Conservation (phyloP, 1,140 invertebrate species). For the Arion vulgaris region DNA sequence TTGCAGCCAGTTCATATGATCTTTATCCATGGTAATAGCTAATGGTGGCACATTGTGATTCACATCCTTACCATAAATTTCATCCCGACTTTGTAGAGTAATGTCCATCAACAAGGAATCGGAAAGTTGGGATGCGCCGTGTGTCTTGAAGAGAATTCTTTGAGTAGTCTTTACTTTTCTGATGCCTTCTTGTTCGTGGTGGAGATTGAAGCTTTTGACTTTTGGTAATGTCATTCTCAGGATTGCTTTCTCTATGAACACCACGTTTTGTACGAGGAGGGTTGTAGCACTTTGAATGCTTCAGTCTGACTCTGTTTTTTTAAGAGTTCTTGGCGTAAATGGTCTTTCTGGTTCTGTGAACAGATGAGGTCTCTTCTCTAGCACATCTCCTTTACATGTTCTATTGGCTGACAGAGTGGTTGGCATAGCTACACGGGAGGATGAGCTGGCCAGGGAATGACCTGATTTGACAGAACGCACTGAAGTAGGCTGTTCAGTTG, state of each 20-base stretch:
- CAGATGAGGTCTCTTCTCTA: slow-evolving; percentile 62
- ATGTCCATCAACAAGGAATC: slow-evolving; percentile 66
- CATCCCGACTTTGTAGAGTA: slow-evolving; percentile 66
- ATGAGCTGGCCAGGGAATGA: slow-evolving; percentile 1
- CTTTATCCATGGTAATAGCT: slow-evolving; percentile 69
- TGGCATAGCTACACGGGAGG: background rate
- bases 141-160: slow-evolving; percentile 5
- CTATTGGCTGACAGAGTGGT: slow-evolving; percentile 31
- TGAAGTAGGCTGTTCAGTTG: slow-evolving; percentile 35
- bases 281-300: slow-evolving; percentile 67
- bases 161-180: background rate
- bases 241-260: background rate
- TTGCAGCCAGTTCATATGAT: slow-evolving; percentile 68
- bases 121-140: slow-evolving; percentile 43
- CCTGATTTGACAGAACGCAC: slow-evolving; percentile 32
- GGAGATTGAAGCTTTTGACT: background rate
- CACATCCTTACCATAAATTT: slow-evolving; percentile 42
- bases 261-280: slow-evolving; percentile 50
- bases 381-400: slow-evolving; percentile 65
- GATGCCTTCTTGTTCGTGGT: background rate
- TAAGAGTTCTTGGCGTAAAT: slow-evolving; percentile 69
- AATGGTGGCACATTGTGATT: slow-evolving; percentile 59
- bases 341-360: slow-evolving; percentile 68
- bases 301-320: slow-evolving; percentile 61
- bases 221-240: background rate